Evolutionary conservation across 2,797 vertebrate genomes (phyloP).

Genomic region (Florisuga fusca): DNA sequence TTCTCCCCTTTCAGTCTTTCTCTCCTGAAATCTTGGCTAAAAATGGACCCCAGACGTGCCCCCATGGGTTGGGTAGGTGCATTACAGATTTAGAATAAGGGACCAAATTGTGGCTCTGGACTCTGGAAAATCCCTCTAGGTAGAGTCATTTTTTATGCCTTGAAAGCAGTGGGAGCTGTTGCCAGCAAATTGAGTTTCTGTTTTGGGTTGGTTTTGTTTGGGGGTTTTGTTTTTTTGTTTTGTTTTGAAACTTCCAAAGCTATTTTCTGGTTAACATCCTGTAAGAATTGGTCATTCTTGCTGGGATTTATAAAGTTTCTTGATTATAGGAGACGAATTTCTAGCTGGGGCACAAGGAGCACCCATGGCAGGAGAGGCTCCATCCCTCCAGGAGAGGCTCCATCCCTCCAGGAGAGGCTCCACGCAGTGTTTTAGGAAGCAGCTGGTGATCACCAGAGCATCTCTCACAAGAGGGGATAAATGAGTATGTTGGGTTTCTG

Average conservation of each 20-base stretch:
- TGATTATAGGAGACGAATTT: background rate
- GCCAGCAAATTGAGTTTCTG: background rate
- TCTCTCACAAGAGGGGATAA: rapidly evolving
- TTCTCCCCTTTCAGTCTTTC: background rate
- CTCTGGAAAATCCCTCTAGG: background rate
- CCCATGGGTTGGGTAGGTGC: rapidly evolving
- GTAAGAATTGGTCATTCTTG: background rate
- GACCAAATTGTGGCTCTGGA: background rate
- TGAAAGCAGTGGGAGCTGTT: background rate
- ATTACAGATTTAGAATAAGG: background rate
- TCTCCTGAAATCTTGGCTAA: background rate
- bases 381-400: background rate
- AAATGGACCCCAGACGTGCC: rapidly evolving
- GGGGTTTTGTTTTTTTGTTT: background rate
- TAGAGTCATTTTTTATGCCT: background rate
- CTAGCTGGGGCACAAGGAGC: background rate
- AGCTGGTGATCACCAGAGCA: background rate
- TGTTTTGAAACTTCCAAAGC: background rate
- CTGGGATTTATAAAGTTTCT: background rate
- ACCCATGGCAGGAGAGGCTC: background rate
- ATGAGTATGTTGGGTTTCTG: rapidly evolving
- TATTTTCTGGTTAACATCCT: background rate
- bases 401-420: background rate
- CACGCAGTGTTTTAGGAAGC: background rate
- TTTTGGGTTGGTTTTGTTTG: background rate